Percentiles rank a stretch among this genome's conserved stretches.
These are phyloP conservation scores for Automeris io DNA, from an alignment of 2,888 invertebrate species.

Conservation along the genomic window DNA sequence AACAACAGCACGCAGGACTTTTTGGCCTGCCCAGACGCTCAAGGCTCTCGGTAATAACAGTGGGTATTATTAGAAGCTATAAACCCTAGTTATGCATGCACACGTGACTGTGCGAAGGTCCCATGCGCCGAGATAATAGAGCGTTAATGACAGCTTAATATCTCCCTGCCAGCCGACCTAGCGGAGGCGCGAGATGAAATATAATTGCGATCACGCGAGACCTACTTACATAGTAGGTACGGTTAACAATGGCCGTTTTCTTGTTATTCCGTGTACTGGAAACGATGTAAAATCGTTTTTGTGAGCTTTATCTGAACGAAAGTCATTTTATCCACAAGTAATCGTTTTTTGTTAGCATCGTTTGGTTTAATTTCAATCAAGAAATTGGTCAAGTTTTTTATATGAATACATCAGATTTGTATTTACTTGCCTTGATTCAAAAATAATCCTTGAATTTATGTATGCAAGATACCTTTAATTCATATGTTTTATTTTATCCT, in stretches of 20 bases:
- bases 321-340: not conserved
- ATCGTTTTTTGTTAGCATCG: too few relatives aligned
- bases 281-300: not conserved
- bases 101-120: slow-evolving; percentile 1
- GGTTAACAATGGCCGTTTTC: not conserved
- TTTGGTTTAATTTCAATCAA: too few relatives aligned
- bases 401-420: too few relatives aligned
- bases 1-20: too few relatives aligned
- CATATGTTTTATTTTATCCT: too few relatives aligned
- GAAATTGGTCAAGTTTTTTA: too few relatives aligned
- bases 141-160: slow-evolving; percentile 1
- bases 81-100: slow-evolving; percentile 2
- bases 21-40: too few relatives aligned
- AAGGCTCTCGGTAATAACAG: too few relatives aligned
- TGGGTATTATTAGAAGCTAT: too few relatives aligned
- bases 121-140: slow-evolving; percentile 1
- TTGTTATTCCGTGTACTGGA: not conserved
- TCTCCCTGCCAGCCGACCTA: not conserved
- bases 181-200: not conserved
- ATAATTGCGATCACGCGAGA: slow-evolving; percentile 1
- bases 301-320: not conserved
- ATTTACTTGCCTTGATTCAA: too few relatives aligned
- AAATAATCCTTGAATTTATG: too few relatives aligned
- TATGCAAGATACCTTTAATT: too few relatives aligned
- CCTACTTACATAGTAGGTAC: not conserved